A percentile compares a stretch with the other conserved stretches of the same genome.
phyloP scores from a whole-genome alignment of 2,797 vertebrate species.

The Rousettus madagascariensis region DNA sequence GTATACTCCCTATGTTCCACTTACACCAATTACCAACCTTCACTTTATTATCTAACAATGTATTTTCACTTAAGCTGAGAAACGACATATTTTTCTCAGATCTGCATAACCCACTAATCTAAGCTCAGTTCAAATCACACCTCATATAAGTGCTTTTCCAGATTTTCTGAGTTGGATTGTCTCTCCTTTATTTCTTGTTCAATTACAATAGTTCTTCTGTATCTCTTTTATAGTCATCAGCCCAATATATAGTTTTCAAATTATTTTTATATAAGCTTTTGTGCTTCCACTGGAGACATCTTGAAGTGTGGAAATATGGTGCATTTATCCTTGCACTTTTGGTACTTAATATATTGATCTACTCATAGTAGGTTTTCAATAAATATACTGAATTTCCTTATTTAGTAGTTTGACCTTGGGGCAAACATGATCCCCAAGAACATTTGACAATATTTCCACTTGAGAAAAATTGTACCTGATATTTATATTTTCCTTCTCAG shows the following conservation, averaged over 20 bases:
- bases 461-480: background rate
- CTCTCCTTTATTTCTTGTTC: background rate
- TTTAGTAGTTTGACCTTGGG: background rate
- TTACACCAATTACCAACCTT: background rate
- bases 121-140: background rate
- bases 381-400: slow-evolving; percentile 18
- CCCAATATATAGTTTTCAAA: background rate
- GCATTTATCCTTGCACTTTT: background rate
- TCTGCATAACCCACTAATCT: background rate
- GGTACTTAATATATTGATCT: background rate
- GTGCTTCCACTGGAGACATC: background rate
- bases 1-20: background rate
- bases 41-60: background rate
- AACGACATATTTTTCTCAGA: background rate
- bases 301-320: background rate
- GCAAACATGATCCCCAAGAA: background rate
- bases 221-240: background rate
- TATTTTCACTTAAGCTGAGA: background rate
- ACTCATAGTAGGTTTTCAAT: background rate
- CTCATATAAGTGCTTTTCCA: background rate
- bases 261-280: background rate
- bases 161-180: background rate
- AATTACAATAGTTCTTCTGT: background rate
- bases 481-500: background rate
- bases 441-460: background rate